A percentile compares a stretch with the other conserved stretches of the same genome.
phyloP scores from a whole-genome alignment of 2,888 invertebrate genomes.

The Drosophila flavopinicola region DNA sequence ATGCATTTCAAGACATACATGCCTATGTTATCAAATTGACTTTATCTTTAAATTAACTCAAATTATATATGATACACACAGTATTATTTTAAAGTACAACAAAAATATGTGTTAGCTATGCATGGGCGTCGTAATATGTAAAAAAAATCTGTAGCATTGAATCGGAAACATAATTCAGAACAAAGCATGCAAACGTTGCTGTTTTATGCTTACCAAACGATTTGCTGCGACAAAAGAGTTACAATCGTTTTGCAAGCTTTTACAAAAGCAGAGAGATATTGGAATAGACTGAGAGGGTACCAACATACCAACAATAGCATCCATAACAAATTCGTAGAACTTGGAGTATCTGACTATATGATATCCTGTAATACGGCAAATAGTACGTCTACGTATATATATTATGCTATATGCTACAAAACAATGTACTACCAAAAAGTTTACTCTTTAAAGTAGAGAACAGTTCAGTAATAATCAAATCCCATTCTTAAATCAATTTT shows the following conservation, averaged over 20 bases:
- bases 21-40: background rate
- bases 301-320: background rate
- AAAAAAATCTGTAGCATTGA: too few species aligned
- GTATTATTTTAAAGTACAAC: too few species aligned
- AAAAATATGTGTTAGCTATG: too few species aligned
- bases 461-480: too few species aligned
- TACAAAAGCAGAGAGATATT: background rate
- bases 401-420: too few species aligned
- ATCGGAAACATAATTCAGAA: background rate
- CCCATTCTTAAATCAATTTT: background rate
- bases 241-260: slow-evolving; percentile 12
- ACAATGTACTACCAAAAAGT: too few species aligned
- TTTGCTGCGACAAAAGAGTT: slow-evolving; percentile 23
- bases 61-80: background rate
- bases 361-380: background rate
- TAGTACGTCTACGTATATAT: background rate
- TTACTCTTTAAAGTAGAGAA: too few species aligned
- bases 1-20: background rate
- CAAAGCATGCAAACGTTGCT: too few species aligned
- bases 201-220: slow-evolving; percentile 17
- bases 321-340: background rate
- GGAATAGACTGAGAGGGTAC: background rate
- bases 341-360: background rate
- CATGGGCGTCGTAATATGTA: too few species aligned
- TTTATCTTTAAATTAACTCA: background rate